A percentile compares a stretch with the other conserved stretches of the same genome.
Conservation (phyloP, 2,113 vertebrate species). For the Cynocephalus volans region DNA sequence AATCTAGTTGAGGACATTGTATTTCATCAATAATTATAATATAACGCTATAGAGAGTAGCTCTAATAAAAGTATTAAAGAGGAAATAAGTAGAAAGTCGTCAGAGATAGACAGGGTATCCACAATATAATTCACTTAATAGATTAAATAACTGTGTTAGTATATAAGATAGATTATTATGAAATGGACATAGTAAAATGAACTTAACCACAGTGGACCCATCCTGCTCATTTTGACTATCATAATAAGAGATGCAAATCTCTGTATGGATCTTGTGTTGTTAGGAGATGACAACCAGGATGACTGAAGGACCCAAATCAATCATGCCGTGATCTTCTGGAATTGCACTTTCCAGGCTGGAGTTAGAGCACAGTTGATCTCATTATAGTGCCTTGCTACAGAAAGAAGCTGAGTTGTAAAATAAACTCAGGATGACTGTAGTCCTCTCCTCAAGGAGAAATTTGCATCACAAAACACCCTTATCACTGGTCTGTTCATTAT, state of each 20-base stretch:
- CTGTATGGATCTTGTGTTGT: background rate
- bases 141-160: background rate
- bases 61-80: background rate
- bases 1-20: background rate
- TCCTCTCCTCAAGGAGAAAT: slow-evolving; percentile 33
- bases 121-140: background rate
- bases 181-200: background rate
- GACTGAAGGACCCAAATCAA: background rate
- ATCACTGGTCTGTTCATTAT: slow-evolving; percentile 7
- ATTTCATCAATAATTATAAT: background rate
- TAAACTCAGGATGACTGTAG: background rate
- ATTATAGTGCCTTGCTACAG: background rate
- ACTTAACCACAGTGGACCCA: background rate
- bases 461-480: slow-evolving; percentile 47
- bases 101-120: accelerated
- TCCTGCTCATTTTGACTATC: background rate
- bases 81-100: background rate
- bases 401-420: slow-evolving; percentile 33
- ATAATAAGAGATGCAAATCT: background rate
- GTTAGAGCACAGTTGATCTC: background rate
- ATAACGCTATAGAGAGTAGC: background rate
- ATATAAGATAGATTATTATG: background rate
- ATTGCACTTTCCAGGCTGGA: background rate
- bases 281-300: background rate
- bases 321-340: background rate